Base-by-base conservation (phyloP, 1,140 invertebrate species). In the Diorhabda elongata region DNA sequence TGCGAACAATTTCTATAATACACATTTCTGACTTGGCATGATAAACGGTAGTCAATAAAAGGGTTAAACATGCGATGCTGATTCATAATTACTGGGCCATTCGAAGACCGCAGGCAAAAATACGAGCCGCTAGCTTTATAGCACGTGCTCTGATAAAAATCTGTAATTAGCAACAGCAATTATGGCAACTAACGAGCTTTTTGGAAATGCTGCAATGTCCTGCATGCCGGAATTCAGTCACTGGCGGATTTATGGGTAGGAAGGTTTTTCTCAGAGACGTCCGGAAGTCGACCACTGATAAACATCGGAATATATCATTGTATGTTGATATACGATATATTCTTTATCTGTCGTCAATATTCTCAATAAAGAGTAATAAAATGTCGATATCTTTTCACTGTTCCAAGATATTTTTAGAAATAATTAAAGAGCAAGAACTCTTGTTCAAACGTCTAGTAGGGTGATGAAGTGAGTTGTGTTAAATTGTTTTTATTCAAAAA, bases 111-210 rank as follows among this genome's bases (percentile, higher is more conserved):
- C 67, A 8, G 71, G 69, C 71, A 75, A 75, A 78, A 77, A 76
- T 75, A 73, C 77, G 68, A 69, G 66, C 72, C 66, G 76, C 66
- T 68, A 68, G 72, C 69, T 78, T 76, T 73, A 73, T 71, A 71
- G 74, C 76, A 80, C 77, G 77, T 78, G 77, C 77, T 62, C 77
- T 74, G 78, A 80, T 80, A 80, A 80, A 80, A 80, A 80, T 80
- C 78, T 77, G 77, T 79, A 80, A 80, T 80, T 80, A 80, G 77
- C 77, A 74, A 75, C 75, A 73, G 77, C 79, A 80, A 80, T 80
- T 80, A 80, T 79, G 69, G 76, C 72, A 78, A 79, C 78, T 80
- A 80, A 80, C 77, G 78, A 80, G 77, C 76, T 75, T 77, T 79
- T 75, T 67, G 75, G 72, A 71, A 69, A 68, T 70, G 67, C 69